Percentiles rank a stretch among this genome's conserved stretches.
phyloP scores from a whole-genome alignment of 2,888 invertebrate species.

The Athalia cordata region DNA sequence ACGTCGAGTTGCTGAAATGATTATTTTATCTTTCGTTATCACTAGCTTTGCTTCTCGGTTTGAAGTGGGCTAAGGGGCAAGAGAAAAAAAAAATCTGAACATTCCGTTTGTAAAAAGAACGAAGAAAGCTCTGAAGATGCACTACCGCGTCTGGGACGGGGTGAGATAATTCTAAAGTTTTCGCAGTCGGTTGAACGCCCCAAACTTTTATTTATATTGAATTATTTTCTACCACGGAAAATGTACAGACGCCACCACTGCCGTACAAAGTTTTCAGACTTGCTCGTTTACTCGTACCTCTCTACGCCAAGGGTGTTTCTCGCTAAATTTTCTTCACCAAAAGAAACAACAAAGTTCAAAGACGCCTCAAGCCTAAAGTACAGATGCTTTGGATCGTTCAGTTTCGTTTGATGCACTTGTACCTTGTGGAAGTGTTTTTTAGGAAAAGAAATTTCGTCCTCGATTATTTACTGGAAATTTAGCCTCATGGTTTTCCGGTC shows the following conservation, averaged over 20 bases:
- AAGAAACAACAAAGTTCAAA: conserved; percentile 35
- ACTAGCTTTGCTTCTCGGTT: neutral
- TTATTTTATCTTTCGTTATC: neutral
- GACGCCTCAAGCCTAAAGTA: conserved; percentile 25
- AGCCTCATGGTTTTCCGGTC: neutral
- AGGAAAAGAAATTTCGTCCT: neutral
- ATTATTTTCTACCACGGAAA: neutral
- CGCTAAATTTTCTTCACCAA: conserved; percentile 6
- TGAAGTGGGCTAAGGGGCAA: neutral
- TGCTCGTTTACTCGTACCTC: neutral
- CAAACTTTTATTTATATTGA: conserved; percentile 29
- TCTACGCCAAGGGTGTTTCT: conserved; percentile 1
- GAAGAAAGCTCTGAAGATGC: neutral
- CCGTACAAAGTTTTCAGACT: conserved; percentile 27
- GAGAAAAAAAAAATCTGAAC: neutral
- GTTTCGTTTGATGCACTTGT: conserved; percentile 9
- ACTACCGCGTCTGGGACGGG: neutral
- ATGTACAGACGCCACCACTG: neutral
- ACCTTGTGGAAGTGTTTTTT: neutral
- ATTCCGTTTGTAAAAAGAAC: neutral
- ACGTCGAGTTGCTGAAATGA: too few relatives aligned
- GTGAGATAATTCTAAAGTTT: conserved; percentile 23
- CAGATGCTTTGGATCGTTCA: conserved; percentile 7
- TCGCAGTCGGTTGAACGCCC: conserved; percentile 14
- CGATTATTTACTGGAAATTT: neutral